Evolutionary conservation across 2,797 vertebrate genomes (phyloP), one percentile per base, ranked within the genome.

Genomic region (Darevskia mixta): DNA sequence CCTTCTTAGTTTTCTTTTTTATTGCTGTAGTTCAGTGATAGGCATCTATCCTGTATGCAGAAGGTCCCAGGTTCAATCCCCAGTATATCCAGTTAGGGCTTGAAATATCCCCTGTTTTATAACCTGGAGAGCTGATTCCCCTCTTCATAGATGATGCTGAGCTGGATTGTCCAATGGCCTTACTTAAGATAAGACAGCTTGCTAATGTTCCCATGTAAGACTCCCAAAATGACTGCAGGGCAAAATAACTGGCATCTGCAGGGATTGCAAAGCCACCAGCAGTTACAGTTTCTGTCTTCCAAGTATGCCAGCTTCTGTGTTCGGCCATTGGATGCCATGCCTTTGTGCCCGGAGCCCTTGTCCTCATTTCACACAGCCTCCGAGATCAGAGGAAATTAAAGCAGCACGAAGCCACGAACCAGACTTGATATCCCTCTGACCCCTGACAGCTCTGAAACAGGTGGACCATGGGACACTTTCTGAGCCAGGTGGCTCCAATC

Each of bases 401-500:
- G 38, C 81, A 41, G 64, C 67, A 45, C 85, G 85, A 79, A 83
- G 38, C 38, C 29, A 0, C 5, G 64, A 49, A 32, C 61, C 10
- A 49, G 82, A 38, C 41, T 18, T n/a, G 32, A 35, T 64, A 77
- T 38, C 43, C 82, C 84, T 29, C 9, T 11, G 79, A 85, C 41
- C 32, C 75, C 85, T 64, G 43, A 71, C 32, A 82, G 83, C 10
- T 61, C 55, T 35, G 49, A 49, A 64, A 82, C 79, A 64, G 79
- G 84, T 45, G 61, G 79, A 45, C 29, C 3, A 5, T 1, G 13
- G 45, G 45, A 25, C 5, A 13, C 5, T 80, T 77, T 84, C 58
- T 41, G 23, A 85, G 89, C 91, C 89, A 91, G 86, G 82, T 91
- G 86, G 86, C 77, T 69, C 71, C 41, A 79, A 86, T 88, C 32